These are phyloP conservation scores for Drosophila bipectinata DNA, from an alignment of 1,140 invertebrate species.

Conservation along the genomic window DNA sequence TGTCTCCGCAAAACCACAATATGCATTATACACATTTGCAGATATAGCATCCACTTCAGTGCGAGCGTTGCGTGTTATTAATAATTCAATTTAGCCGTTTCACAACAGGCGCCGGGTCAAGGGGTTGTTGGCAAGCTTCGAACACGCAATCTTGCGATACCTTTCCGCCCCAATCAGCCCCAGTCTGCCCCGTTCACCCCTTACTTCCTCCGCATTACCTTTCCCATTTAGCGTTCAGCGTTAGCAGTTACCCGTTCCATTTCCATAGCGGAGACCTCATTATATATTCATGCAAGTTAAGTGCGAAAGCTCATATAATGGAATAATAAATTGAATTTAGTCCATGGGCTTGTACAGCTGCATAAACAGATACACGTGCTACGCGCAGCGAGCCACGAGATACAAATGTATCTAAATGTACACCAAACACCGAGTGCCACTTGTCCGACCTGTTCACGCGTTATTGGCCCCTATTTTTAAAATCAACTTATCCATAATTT, in stretches of 20 bases:
- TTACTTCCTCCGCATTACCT: conserved; percentile 8
- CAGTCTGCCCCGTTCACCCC: neutral
- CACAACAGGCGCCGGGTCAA: too few relatives aligned
- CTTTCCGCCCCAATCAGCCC: neutral
- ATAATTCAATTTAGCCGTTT: conserved; percentile 81
- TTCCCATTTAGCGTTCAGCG: conserved; percentile 12
- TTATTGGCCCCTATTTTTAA: conserved; percentile 1
- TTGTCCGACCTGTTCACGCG: conserved; percentile 5
- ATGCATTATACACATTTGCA: conserved; percentile 23
- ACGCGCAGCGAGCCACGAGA: conserved; percentile 12
- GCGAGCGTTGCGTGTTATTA: conserved; percentile 68
- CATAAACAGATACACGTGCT: conserved; percentile 65
- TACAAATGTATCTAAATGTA: conserved; percentile 54
- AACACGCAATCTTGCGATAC: conserved; percentile 50
- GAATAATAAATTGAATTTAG: conserved; percentile 78
- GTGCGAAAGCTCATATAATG: conserved; percentile 77
- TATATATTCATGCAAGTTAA: conserved; percentile 81
- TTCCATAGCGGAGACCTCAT: conserved; percentile 44
- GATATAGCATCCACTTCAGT: conserved; percentile 34
- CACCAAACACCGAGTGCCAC: conserved; percentile 1
- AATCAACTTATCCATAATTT: too few relatives aligned
- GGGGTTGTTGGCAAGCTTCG: conserved; percentile 19
- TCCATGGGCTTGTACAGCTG: conserved; percentile 53
- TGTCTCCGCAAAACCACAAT: conserved; percentile 48
- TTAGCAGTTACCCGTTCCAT: conserved; percentile 16